Percentiles rank a stretch among this genome's conserved stretches.
These are phyloP conservation scores for Corythucha ciliata DNA, from an alignment of 2,888 invertebrate species.

Conservation along the genomic window DNA sequence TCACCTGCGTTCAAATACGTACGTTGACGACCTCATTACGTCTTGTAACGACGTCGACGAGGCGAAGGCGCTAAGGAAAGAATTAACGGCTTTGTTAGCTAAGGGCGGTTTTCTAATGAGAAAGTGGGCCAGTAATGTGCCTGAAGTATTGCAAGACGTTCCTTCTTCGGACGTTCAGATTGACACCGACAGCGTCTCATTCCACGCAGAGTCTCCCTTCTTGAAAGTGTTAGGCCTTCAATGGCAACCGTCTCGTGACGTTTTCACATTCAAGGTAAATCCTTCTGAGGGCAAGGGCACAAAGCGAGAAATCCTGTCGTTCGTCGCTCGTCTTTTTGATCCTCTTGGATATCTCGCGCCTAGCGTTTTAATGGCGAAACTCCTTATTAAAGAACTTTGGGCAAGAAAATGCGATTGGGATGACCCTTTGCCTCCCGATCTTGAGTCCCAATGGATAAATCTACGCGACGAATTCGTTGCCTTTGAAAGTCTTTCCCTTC, in stretches of 20 bases:
- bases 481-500: too few relatives aligned
- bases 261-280: neutral
- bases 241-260: neutral
- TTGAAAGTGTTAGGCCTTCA: neutral
- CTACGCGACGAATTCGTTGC: too few relatives aligned
- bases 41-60: neutral
- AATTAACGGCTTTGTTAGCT: too few relatives aligned
- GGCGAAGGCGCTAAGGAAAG: neutral
- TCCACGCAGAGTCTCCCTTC: neutral
- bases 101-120: too few relatives aligned
- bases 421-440: too few relatives aligned
- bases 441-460: too few relatives aligned
- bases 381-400: constrained; percentile 1
- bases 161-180: too few relatives aligned
- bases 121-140: too few relatives aligned
- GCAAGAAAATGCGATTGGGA: constrained; percentile 4
- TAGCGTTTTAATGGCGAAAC: neutral
- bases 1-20: neutral
- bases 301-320: constrained; percentile 2
- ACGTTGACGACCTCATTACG: neutral
- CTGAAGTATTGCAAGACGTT: too few relatives aligned
- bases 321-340: constrained; percentile 5
- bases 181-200: too few relatives aligned
- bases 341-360: neutral
- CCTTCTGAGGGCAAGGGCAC: neutral